Evolutionary conservation across 2,888 invertebrate species (phyloP).

Genomic region (Melitaea athalia): DNA sequence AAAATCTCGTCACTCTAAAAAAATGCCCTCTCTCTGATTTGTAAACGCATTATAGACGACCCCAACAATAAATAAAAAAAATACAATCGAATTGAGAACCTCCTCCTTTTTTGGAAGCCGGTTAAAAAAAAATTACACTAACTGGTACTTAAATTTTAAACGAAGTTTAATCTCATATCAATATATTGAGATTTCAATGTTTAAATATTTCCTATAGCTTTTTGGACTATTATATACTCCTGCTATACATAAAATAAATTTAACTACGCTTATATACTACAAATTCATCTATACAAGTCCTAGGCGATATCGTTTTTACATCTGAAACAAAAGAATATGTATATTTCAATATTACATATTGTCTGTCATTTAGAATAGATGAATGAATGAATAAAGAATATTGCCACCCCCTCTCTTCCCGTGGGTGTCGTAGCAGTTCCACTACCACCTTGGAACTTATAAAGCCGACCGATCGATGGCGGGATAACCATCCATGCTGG

Average conservation of each 20-base stretch:
- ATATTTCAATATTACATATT: neutral
- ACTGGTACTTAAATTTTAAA: neutral
- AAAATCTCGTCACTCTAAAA: neutral
- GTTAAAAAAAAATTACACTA: too few species aligned
- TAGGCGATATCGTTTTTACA: constrained; percentile 12
- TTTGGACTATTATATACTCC: neutral
- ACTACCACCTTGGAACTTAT: too few species aligned
- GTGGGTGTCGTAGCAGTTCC: too few species aligned
- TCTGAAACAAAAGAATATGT: constrained; percentile 15
- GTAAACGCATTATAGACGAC: too few species aligned
- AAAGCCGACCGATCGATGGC: too few species aligned
- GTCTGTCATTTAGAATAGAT: too few species aligned
- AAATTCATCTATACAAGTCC: neutral
- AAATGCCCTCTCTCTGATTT: neutral
- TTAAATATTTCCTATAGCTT: neutral
- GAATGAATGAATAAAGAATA: too few species aligned
- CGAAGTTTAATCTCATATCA: neutral
- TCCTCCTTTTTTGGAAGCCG: too few species aligned
- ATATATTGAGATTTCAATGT: constrained; percentile 19
- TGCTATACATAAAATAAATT: neutral
- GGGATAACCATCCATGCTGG: too few species aligned
- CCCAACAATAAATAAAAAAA: too few species aligned
- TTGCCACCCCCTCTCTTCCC: too few species aligned
- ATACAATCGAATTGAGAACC: too few species aligned
- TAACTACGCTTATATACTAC: constrained; percentile 2